phyloP scores from a whole-genome alignment of 2,888 invertebrate genomes.

The Lycophotia porphyrea region DNA sequence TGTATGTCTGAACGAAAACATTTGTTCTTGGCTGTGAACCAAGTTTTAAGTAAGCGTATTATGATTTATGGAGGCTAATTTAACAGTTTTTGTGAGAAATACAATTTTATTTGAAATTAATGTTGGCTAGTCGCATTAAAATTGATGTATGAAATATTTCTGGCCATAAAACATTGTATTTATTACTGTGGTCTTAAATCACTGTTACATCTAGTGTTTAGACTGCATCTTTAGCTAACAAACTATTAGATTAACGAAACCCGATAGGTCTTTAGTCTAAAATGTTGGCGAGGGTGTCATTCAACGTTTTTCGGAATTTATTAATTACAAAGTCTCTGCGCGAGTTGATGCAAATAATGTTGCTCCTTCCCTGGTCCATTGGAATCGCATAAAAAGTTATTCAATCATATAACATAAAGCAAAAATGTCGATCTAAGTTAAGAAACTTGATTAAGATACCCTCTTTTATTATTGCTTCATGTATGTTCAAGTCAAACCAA shows the following conservation, averaged over 20 bases:
- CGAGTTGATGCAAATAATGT: conserved; percentile 21
- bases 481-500: conserved; percentile 45
- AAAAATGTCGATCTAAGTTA: conserved; percentile 41
- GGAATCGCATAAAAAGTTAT: conserved; percentile 30
- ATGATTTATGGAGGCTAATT: conserved; percentile 59
- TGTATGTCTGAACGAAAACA: conserved; percentile 60
- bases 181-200: conserved; percentile 32
- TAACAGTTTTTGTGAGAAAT: conserved; percentile 57
- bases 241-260: not conserved
- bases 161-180: conserved; percentile 21
- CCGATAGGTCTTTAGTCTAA: not conserved
- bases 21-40: conserved; percentile 65
- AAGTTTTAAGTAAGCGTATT: conserved; percentile 60
- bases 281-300: not conserved
- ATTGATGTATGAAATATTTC: conserved; percentile 44
- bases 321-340: not conserved
- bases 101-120: conserved; percentile 47
- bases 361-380: not conserved
- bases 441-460: conserved; percentile 50
- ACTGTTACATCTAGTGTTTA: not conserved
- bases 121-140: conserved; percentile 46
- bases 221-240: not conserved
- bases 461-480: conserved; percentile 51
- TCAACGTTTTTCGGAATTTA: not conserved
- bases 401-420: conserved; percentile 26